Percentiles rank a stretch among this genome's conserved stretches.
phyloP scores from a whole-genome alignment of 23 tunicate species.

The Ciona savignyi region DNA sequence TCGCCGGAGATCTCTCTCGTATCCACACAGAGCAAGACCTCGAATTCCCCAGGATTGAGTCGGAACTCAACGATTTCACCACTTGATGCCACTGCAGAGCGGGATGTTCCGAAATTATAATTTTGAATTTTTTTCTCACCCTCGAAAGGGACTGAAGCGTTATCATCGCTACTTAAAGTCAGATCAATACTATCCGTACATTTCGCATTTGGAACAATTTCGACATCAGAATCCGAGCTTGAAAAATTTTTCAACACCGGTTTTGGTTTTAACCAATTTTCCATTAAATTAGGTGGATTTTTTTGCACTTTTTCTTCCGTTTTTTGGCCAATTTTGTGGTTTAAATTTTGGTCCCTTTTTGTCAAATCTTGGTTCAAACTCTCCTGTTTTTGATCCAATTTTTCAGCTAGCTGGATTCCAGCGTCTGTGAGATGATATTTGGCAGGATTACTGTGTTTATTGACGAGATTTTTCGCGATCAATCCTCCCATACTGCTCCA shows the following conservation, averaged over 20 bases:
- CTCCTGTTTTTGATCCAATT: not conserved
- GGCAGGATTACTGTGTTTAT: conserved; percentile 39
- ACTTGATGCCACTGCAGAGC: too few species aligned
- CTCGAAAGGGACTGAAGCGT: not conserved
- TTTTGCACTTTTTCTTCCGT: too few species aligned
- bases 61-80: conserved; percentile 12
- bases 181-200: not conserved
- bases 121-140: not conserved
- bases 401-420: conserved; percentile 28
- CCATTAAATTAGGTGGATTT: too few species aligned
- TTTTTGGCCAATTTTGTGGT: too few species aligned
- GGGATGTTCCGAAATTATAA: too few species aligned
- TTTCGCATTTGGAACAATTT: not conserved
- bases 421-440: conserved; percentile 36
- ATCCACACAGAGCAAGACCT: conserved; percentile 63
- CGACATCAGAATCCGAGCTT: not conserved
- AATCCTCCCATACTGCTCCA: conserved; percentile 55
- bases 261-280: not conserved
- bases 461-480: conserved; percentile 25
- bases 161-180: conserved; percentile 17
- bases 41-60: conserved; percentile 42
- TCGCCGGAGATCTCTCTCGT: conserved; percentile 65
- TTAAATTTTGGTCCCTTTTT: not conserved
- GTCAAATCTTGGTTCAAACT: too few species aligned
- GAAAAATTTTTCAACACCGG: not conserved